Evolutionary conservation across 2,113 vertebrate species (phyloP).

Genomic region (Cromileptes altivelis): DNA sequence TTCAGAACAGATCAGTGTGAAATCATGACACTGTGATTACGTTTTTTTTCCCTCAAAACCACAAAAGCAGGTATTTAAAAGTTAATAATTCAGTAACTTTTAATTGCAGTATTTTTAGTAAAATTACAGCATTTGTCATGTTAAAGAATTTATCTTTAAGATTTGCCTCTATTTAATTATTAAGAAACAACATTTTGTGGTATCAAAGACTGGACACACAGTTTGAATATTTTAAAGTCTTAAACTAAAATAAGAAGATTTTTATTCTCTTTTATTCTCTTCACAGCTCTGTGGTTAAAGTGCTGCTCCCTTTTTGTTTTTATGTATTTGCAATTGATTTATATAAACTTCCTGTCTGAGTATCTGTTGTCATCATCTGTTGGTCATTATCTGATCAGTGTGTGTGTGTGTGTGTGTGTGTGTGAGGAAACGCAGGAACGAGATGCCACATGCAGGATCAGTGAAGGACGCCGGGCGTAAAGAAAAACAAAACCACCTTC

Average conservation of each 20-base stretch:
- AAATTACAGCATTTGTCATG: no score
- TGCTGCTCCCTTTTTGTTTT: background rate
- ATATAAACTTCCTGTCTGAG: constrained; percentile 36
- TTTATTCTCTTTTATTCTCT: background rate
- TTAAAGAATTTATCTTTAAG: no score
- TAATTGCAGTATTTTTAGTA: no score
- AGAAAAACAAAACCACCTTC: constrained; percentile 6
- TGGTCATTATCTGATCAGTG: background rate
- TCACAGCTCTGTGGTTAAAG: background rate
- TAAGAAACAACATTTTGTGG: background rate
- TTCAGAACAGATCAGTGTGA: background rate
- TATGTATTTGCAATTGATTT: constrained; percentile 42
- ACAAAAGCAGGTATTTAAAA: no score
- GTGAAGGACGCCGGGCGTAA: constrained; percentile 22
- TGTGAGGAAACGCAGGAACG: constrained; percentile 70
- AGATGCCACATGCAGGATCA: constrained; percentile 62
- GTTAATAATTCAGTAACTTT: no score
- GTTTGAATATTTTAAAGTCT: background rate
- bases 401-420: constrained; percentile 68
- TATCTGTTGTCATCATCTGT: constrained; percentile 37
- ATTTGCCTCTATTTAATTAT: no score
- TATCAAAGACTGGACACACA: background rate
- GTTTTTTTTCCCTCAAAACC: no score
- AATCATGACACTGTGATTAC: no score
- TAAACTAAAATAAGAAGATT: background rate